A percentile compares a stretch with the other conserved stretches of the same genome.
phyloP scores from a whole-genome alignment of 2,888 invertebrate genomes.

The Timema cristinae region DNA sequence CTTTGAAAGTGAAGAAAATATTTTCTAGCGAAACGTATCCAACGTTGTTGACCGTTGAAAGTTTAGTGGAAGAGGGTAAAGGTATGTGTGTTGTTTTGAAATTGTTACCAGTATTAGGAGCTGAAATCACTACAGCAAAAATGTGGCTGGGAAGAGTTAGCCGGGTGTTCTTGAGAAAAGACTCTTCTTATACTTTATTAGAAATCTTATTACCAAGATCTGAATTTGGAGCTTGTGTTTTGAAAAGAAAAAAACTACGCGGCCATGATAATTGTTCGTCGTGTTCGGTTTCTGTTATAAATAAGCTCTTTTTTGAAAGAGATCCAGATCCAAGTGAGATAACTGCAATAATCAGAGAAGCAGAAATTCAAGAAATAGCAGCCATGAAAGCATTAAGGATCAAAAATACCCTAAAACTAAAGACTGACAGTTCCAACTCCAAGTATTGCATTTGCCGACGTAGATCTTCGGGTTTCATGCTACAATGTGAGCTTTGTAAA shows the following conservation, averaged over 20 bases:
- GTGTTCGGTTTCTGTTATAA: slow-evolving; percentile 19
- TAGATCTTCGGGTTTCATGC: slow-evolving; percentile 72
- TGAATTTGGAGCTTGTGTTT: slow-evolving; percentile 44
- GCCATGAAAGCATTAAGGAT: slow-evolving; percentile 62
- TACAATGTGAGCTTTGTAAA: slow-evolving; percentile 90
- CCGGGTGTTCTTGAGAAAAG: slow-evolving; percentile 80
- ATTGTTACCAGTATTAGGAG: slow-evolving; percentile 71
- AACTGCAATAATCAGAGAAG: slow-evolving; percentile 71
- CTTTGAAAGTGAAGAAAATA: no score
- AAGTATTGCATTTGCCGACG: slow-evolving; percentile 77
- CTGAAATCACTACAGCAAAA: slow-evolving; percentile 70
- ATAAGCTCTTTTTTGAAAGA: slow-evolving; percentile 27
- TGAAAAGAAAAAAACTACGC: slow-evolving; percentile 41
- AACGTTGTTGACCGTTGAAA: slow-evolving; percentile 81
- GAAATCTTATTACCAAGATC: slow-evolving; percentile 62
- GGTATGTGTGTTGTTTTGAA: slow-evolving; percentile 74
- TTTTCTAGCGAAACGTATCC: slow-evolving; percentile 54
- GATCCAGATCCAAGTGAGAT: slow-evolving; percentile 64
- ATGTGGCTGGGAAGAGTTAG: slow-evolving; percentile 83
- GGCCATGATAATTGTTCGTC: slow-evolving; percentile 29
- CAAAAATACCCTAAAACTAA: slow-evolving; percentile 49
- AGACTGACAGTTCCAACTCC: slow-evolving; percentile 49
- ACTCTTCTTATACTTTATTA: slow-evolving; percentile 61
- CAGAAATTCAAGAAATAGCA: slow-evolving; percentile 74
- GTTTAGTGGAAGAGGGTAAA: slow-evolving; percentile 69